Evolutionary conservation across 2,113 vertebrate genomes (phyloP), one percentile per base, ranked within the genome.

Genomic region (Mixornis gularis): DNA sequence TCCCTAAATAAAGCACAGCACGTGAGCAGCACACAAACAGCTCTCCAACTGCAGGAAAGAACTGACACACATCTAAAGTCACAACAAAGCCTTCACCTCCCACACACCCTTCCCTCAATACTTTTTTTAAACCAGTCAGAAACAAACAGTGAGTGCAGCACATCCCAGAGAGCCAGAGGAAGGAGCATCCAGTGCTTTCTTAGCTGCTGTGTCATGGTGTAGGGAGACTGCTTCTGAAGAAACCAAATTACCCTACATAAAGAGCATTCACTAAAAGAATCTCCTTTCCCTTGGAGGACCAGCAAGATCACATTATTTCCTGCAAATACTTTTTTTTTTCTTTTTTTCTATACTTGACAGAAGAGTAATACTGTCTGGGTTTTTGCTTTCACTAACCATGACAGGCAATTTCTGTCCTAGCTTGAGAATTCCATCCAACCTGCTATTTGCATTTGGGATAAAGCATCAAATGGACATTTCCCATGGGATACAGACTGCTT

Each of bases 401-500:
- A 63, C 59, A 92, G 71, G 64, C 62, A 77, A 73, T 66, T 74
- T 91, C 68, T 64, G 27, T 22, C 79, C 48, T 19, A 74, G 40
- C 56, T 73, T 55, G 40, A 95, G 84, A 72, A 87, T 81, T 87
- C 91, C 70, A 72, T 65, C 25, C 2, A 89, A 87, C 68, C 68
- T 89, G 78, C 81, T 91, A 70, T 49, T 91, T 94, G 89, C 87
- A 91, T 85, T 95, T 82, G 85, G 89, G 68, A 77, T 89, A 78
- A 83, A 92, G 52, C 49, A 89, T 85, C 60, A 51, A 49, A 87
- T 36, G 70, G 70, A 59, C 60, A 41, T 77, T 83, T 89, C 89
- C 62, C 52, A 38, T 3, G 82, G 91, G 91, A 70, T 74, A 48
- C 64, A 77, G 71, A 44, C 71, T 85, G 48, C 60, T 82, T 87